Evolutionary conservation across 2,797 vertebrate genomes (phyloP).

Genomic region (Molossus alvarezi): DNA sequence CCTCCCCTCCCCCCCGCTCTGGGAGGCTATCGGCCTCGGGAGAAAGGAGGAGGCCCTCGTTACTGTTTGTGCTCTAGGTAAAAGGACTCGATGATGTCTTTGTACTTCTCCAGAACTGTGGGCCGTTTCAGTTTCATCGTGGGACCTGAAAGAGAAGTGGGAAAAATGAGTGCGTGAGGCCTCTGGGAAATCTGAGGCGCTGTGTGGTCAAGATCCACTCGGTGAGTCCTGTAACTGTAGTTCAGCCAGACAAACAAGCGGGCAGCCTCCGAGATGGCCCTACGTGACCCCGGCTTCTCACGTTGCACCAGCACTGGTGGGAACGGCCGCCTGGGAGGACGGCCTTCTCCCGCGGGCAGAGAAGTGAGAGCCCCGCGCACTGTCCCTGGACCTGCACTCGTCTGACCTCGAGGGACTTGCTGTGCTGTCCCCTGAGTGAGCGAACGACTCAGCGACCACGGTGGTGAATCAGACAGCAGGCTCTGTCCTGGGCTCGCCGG

Average conservation of each 20-base stretch:
- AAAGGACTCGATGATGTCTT: slow-evolving; percentile 91
- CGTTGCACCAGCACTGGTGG: not conserved
- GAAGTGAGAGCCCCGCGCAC: fast-evolving
- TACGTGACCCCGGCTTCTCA: not conserved
- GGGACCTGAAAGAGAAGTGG: slow-evolving; percentile 90
- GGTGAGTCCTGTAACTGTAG: not conserved
- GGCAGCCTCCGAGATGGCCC: not conserved
- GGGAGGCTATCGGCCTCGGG: not conserved
- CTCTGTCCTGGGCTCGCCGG: not conserved
- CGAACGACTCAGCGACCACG: too few relatives aligned
- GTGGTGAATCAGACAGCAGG: not conserved
- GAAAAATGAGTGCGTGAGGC: slow-evolving; percentile 15
- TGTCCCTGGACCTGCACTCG: not conserved
- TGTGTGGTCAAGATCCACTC: not conserved
- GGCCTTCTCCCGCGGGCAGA: not conserved
- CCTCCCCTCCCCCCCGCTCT: not conserved
- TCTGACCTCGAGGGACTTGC: not conserved
- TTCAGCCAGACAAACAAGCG: not conserved
- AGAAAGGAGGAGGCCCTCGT: not conserved
- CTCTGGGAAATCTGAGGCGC: not conserved
- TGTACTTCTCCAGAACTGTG: slow-evolving; percentile 92
- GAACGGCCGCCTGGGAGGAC: not conserved
- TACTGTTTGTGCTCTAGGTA: slow-evolving; percentile 89
- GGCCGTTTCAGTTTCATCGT: slow-evolving; percentile 95
- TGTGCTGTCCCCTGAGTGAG: not conserved